phyloP scores from a whole-genome alignment of 2,888 invertebrate species.

The Neoaliturus tenellus region DNA sequence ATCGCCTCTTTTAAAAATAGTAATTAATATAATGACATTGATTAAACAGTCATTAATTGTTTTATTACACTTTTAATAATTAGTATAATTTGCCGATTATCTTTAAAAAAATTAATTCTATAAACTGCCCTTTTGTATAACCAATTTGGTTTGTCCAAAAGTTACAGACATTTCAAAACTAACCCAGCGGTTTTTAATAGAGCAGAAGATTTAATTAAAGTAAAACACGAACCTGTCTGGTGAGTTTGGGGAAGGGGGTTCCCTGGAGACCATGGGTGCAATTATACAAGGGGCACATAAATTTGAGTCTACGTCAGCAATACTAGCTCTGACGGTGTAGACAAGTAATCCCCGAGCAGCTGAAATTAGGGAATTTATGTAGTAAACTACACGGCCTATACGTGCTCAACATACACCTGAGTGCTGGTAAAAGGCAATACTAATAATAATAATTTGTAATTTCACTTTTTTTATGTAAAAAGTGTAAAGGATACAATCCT shows the following conservation, averaged over 20 bases:
- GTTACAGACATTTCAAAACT: background rate
- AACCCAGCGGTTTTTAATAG: conserved; percentile 22
- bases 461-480: too few species aligned
- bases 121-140: too few species aligned
- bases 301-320: conserved; percentile 43
- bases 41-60: too few species aligned
- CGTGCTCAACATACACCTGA: background rate
- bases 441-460: too few species aligned
- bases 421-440: too few species aligned
- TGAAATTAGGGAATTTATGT: conserved; percentile 45
- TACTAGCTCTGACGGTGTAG: conserved; percentile 37
- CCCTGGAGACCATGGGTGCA: conserved; percentile 11
- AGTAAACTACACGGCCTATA: conserved; percentile 25
- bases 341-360: conserved; percentile 42
- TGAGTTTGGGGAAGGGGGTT: background rate
- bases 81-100: too few species aligned
- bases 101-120: too few species aligned
- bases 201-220: conserved; percentile 45
- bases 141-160: too few species aligned
- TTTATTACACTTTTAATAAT: too few species aligned
- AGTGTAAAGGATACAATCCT: too few species aligned
- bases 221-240: conserved; percentile 51
- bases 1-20: too few species aligned
- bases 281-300: conserved; percentile 45
- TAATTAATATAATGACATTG: too few species aligned